Evolutionary conservation across 1,140 invertebrate species (phyloP).

Genomic region (Venustaconcha ellipsiformis): DNA sequence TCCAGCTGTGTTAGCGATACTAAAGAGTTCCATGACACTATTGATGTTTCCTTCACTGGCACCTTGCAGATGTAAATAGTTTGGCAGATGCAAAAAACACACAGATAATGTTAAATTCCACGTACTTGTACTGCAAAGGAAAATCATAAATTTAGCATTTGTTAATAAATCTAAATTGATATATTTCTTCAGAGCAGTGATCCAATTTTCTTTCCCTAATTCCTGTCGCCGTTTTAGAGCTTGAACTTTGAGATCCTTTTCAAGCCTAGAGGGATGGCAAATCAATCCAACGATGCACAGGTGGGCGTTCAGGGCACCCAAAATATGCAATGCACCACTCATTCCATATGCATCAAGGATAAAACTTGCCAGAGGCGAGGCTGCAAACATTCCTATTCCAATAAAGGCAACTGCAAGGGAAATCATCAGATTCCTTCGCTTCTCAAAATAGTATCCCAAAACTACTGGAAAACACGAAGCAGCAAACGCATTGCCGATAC

Average conservation of each 20-base stretch:
- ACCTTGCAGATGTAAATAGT: slow-evolving; percentile 16
- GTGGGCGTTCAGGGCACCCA: slow-evolving; percentile 12
- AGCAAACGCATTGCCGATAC: slow-evolving; percentile 19
- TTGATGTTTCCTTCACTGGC: slow-evolving; percentile 2
- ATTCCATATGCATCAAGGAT: slow-evolving; percentile 17
- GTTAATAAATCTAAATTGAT: not conserved
- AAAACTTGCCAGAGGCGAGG: slow-evolving; percentile 19
- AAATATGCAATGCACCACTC: slow-evolving; percentile 16
- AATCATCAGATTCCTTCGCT: slow-evolving; percentile 21
- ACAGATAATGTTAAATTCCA: slow-evolving; percentile 23
- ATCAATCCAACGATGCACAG: slow-evolving; percentile 12
- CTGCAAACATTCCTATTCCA: slow-evolving; percentile 22
- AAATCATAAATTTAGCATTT: slow-evolving; percentile 19
- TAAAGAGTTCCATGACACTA: slow-evolving; percentile 18
- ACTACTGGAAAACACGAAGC: slow-evolving; percentile 6
- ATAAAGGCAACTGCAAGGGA: slow-evolving; percentile 14
- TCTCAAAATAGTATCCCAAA: slow-evolving; percentile 26
- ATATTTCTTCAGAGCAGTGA: too few species aligned
- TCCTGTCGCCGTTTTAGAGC: not conserved
- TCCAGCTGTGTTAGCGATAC: slow-evolving; percentile 20
- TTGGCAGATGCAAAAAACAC: slow-evolving; percentile 28
- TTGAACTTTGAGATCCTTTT: slow-evolving; percentile 6
- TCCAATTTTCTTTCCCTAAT: too few species aligned
- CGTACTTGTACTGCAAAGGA: slow-evolving; percentile 15
- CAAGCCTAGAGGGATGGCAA: slow-evolving; percentile 21